Evolutionary conservation across 2,797 vertebrate species (phyloP), one percentile per base, ranked within the genome.

Genomic region (Kryptopterus vitreolus): DNA sequence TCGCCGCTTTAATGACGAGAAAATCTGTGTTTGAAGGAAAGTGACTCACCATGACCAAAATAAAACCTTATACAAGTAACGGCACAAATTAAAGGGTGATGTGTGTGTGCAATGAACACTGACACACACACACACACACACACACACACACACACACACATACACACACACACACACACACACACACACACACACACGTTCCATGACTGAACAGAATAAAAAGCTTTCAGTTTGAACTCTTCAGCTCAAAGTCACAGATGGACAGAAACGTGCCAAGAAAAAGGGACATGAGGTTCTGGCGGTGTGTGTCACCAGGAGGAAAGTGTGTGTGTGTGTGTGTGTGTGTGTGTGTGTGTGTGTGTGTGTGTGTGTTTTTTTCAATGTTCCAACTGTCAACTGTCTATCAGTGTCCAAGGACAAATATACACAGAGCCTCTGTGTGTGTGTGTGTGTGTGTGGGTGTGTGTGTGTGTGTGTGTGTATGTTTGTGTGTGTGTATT

Each of bases 381-480:
- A 86, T 87, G 75, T 76, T 83, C 84, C 65, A 89, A 89, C 80
- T 81, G 87, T 90, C 90, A 89, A 91, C 88, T 93, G 94, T 95
- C 95, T 93, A 90, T 59, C 68, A 22, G 15, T 73, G 48, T 91
- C 94, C 93, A 94, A 89, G 81, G 87, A 84, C 57, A 81, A 59
- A 59, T 59, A 15, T 4, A 26, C 12, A 50, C 15, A 87, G 87
- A 63, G 62, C 35, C 63, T 46, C 18, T 68, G 38, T 43, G 63
- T 35, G 20, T 43, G 31, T 33, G 31, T 62, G 29, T 62, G 16
- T 16, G 6, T 62, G n/a, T n/a, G 8, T 57, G 22, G 2, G 55
- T 57, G 55, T 24, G 57, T 59, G 24, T 59, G n/a, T 58, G n/a
- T 58, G n/a, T 57, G 22, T 58, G 57, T 13, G 3, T 65, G 33